Percentiles rank a stretch among this genome's conserved stretches.
Evolutionary conservation across 2,113 vertebrate genomes (phyloP).

Genomic region (Callithrix jacchus): DNA sequence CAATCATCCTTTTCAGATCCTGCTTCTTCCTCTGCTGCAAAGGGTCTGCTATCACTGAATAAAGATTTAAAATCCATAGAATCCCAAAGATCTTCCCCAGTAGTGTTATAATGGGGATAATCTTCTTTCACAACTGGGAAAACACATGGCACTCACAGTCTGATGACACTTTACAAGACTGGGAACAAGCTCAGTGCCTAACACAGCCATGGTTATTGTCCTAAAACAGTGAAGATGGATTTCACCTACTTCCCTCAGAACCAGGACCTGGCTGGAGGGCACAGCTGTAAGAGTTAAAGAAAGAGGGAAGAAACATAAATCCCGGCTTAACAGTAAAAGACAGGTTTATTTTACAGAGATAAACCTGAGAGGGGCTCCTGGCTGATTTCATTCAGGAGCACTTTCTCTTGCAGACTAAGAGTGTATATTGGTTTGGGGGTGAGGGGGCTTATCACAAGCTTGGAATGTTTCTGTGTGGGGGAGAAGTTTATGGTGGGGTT

Average conservation of each 20-base stretch:
- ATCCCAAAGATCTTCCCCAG: background rate
- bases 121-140: background rate
- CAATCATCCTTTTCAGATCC: background rate
- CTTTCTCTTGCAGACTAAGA: too few species aligned
- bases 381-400: too few species aligned
- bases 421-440: too few species aligned
- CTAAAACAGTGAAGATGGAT: background rate
- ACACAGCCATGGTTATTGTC: background rate
- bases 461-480: too few species aligned
- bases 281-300: too few species aligned
- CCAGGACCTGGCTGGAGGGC: background rate
- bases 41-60: background rate
- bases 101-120: background rate
- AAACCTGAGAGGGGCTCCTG: too few species aligned
- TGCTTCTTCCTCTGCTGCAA: background rate
- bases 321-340: too few species aligned
- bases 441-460: too few species aligned
- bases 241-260: background rate
- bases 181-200: background rate
- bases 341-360: too few species aligned
- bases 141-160: background rate
- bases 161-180: background rate
- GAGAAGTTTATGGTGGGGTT: too few species aligned
- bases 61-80: background rate
- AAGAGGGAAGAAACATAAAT: too few species aligned